Base-by-base conservation (phyloP, 2,888 invertebrate genomes). In the Norana najaformis region DNA sequence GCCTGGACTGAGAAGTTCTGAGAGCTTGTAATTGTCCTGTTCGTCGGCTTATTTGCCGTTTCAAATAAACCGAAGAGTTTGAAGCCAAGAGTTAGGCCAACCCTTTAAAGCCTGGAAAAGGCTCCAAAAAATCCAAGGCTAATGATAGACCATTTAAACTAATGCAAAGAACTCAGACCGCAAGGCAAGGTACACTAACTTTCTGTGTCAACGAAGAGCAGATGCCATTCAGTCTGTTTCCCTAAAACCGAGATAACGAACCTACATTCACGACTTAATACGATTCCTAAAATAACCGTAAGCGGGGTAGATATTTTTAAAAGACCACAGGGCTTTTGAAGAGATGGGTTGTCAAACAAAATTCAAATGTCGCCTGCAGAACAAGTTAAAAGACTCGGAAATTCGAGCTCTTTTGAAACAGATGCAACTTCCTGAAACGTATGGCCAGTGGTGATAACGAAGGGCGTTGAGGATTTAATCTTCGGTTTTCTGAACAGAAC, bases 401-500 rank as follows among this genome's bases (percentile, higher is more conserved):
- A 69, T n/a, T 69, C 69, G 30, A 69, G n/a, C 69, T n/a, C 69
- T 69, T 69, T n/a, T n/a, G 11, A 30, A 69, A 13, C 30, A n/a
- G 69, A 6, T 69, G 30, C 69, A 69, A 69, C 69, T 69, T 69
- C 69, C 69, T 13, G 69, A 69, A 69, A 69, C 6, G 30, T n/a
- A n/a, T 69, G 30, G 69, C 69, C 69, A 8, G 69, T 69, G 69
- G 69, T n/a, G n/a, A n/a, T 69, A 69, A 69, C n/a, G n/a, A n/a
- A 69, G 69, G 69, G 69, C 69, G 69, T 69, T n/a, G 69, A 69
- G 30, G 69, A n/a, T n/a, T 69, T 69, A n/a, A 69, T 69, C 69
- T 69, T 69, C 69, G 69, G 30, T 69, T 69, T n/a, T 69, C 6
- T 69, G n/a, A 69, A n/a, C 69, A 69, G 69, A 69, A 69, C 69